These are phyloP conservation scores for Podotricha telesiphe DNA, from an alignment of 2,888 invertebrate species.

Conservation along the genomic window DNA sequence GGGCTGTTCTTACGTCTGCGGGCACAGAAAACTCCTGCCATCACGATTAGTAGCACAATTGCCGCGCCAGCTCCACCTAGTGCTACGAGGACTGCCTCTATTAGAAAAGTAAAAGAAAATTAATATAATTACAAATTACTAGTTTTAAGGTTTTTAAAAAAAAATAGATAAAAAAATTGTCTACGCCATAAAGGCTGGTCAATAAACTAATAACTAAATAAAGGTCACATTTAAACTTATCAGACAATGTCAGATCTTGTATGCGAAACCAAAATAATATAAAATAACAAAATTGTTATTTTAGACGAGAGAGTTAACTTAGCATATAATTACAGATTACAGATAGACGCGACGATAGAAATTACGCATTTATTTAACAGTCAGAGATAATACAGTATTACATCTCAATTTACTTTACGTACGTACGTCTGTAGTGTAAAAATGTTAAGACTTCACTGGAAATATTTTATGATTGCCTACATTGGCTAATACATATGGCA, in stretches of 20 bases:
- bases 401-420: no score
- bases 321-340: background rate
- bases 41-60: constrained; percentile 71
- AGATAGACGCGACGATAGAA: no score
- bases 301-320: no score
- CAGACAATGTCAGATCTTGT: background rate
- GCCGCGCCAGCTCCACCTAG: constrained; percentile 78
- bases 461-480: no score
- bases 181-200: background rate
- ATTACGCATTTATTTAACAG: no score
- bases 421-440: no score
- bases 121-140: background rate
- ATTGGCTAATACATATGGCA: no score
- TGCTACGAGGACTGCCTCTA: constrained; percentile 74
- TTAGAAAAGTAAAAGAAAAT: constrained; percentile 36
- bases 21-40: constrained; percentile 76
- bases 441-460: no score
- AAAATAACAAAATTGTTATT: background rate
- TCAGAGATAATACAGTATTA: no score
- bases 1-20: constrained; percentile 79
- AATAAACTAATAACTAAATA: constrained; percentile 4
- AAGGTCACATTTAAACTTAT: background rate
- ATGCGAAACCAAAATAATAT: background rate
- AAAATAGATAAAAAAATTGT: no score
- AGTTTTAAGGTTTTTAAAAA: no score